Evolutionary conservation across 2,113 vertebrate species (phyloP), one percentile per base, ranked within the genome.

Genomic region (Emydura subglobosa): DNA sequence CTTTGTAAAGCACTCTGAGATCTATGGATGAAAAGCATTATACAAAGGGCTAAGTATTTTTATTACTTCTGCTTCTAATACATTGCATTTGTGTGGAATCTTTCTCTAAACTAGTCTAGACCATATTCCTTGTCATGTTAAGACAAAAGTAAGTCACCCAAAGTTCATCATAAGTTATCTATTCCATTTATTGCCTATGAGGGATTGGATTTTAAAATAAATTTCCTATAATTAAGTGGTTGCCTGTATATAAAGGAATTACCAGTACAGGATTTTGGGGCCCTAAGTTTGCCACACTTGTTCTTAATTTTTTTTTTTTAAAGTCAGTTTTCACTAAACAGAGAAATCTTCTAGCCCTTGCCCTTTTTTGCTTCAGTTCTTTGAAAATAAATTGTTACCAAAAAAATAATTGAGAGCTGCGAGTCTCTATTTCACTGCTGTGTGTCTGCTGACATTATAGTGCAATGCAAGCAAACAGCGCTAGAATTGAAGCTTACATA

Each of bases 401-500:
- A 76, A 57, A 65, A 76, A 82, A 55, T 53, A 82, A 55, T 53
- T 0, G 0, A 2, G 68, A 72, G 9, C 31, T 0, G 1, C 5
- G 54, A 53, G 85, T 88, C 53, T 53, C 74, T 79, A 84, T 79
- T 90, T 7, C 4, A 5, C 22, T 47, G 55, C 6, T 24, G 21
- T 79, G 25, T 80, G 53, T 72, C 79, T 79, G 89, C 91, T 81
- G 39, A 0, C 44, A 1, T 9, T 27, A 87, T 39, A 22, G 11
- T 80, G 83, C 79, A 81, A 83, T 95, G 92, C 85, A 91, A 92
- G 22, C 89, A 88, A 95, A 85, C 7, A 68, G 9, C 51, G 87
- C 74, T 51, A 89, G 79, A 65, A 87, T 93, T 39, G 81, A 87
- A 90, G 82, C 54, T 93, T 90, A 86, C 91, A 81, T 90, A 83